Conservation (phyloP, 2,797 vertebrate species). For the Hippopotamyrus pictus region DNA sequence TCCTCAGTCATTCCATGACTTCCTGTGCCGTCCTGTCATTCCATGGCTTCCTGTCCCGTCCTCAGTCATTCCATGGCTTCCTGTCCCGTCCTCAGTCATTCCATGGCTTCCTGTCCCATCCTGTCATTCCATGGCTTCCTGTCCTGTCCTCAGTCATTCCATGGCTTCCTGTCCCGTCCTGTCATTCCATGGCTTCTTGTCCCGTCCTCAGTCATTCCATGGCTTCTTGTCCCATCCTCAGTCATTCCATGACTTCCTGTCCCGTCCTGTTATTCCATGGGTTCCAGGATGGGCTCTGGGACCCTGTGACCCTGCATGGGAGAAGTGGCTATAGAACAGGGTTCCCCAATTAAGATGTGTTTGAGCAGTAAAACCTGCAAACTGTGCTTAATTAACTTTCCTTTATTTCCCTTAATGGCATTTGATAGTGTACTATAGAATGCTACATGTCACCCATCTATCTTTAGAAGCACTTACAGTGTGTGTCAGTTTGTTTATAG, state of each 20-base stretch:
- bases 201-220: background rate
- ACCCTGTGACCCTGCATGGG: background rate
- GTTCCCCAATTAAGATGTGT: background rate
- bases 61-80: too few relatives aligned
- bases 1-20: background rate
- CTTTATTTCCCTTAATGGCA: background rate
- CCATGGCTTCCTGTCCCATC: background rate
- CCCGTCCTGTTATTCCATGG: too few relatives aligned
- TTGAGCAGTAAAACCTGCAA: background rate
- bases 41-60: background rate
- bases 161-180: background rate
- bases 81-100: background rate
- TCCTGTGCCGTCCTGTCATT: too few relatives aligned
- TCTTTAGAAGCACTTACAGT: background rate
- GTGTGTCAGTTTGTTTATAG: background rate
- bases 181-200: background rate
- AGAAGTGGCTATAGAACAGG: background rate
- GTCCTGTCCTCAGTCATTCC: background rate
- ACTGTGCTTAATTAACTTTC: background rate
- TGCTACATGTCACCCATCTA: background rate
- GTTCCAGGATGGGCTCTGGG: background rate
- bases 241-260: background rate
- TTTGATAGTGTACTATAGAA: background rate
- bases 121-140: background rate
- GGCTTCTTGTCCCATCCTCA: background rate